phyloP scores from a whole-genome alignment of 2,113 vertebrate species.

The Eurystomus gularis region DNA sequence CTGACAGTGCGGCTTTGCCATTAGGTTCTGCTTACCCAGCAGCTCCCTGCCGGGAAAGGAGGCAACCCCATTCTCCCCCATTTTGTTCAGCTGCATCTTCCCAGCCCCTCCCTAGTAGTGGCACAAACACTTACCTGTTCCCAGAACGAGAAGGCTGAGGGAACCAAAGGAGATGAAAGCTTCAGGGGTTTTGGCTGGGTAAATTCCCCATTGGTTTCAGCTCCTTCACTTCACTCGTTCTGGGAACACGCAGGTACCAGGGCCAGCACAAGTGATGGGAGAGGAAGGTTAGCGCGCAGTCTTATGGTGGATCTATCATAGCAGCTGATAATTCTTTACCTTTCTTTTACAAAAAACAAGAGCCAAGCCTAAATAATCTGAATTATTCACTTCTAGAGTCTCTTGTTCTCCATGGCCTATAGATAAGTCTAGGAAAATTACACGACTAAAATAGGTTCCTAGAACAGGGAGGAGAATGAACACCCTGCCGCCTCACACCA shows the following conservation, averaged over 20 bases:
- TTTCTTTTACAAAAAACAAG: background rate
- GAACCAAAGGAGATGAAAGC: background rate
- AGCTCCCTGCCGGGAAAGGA: background rate
- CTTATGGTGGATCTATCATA: background rate
- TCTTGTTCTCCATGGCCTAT: background rate
- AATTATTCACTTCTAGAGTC: background rate
- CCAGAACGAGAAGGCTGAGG: background rate
- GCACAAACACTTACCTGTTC: background rate
- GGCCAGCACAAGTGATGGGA: background rate
- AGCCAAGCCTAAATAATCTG: background rate
- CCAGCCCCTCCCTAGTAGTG: background rate
- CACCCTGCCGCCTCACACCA: accelerated
- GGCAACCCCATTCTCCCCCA: background rate
- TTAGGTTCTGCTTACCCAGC: background rate
- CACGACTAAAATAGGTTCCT: background rate
- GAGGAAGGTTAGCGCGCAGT: background rate
- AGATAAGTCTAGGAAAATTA: background rate
- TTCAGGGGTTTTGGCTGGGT: background rate
- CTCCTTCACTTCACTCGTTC: background rate
- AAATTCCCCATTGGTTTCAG: background rate
- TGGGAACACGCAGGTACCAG: background rate
- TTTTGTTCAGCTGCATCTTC: background rate
- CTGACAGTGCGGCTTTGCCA: background rate
- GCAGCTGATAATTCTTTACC: background rate
- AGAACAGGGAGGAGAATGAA: background rate